Base-by-base conservation (phyloP, 2,113 vertebrate genomes). In the Macrotis lagotis region DNA sequence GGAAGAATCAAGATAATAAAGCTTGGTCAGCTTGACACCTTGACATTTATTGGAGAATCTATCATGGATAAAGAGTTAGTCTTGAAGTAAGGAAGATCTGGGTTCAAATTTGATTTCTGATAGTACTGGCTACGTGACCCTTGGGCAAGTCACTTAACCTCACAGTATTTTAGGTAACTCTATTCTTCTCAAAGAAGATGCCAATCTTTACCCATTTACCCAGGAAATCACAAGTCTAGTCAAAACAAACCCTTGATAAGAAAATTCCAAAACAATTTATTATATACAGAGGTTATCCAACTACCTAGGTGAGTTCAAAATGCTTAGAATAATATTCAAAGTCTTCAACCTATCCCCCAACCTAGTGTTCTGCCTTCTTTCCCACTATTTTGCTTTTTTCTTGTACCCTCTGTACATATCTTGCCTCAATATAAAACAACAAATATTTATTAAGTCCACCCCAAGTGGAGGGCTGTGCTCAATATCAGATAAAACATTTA, bases 71-170 rank as follows among this genome's bases (percentile, higher is more conserved):
- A 53, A 83, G 11, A 50, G 52, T 89, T n/a, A 14, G 53, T 66
- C 91, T 89, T 83, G 4, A 92, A 93, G 48, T 90, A 8, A 51
- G 90, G 48, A 53, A 92, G 94, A 97, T 2, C 12, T 44, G n/a
- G n/a, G 66, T 44, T 83, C 66, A 83, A 44, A 83, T 66, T 66
- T 66, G 55, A 66, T 3, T 16, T 66, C n/a, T 83, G 37, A 83
- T 24, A 83, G n/a, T n/a, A 24, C 66, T 83, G 66, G 7, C 66
- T 83, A 83, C 22, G 16, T 74, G 37, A 74, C 66, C 16, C 37
- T n/a, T 4, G 66, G 37, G n/a, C n/a, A n/a, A n/a, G n/a, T n/a
- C 37, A 74, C 44, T 83, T 44, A 83, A 83, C 19, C 44, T 44
- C 16, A 44, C n/a, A 44, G 5, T 44, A 44, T 83, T 44, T 19